Conservation (phyloP, 2,888 invertebrate genomes). For the Clostera curtula region DNA sequence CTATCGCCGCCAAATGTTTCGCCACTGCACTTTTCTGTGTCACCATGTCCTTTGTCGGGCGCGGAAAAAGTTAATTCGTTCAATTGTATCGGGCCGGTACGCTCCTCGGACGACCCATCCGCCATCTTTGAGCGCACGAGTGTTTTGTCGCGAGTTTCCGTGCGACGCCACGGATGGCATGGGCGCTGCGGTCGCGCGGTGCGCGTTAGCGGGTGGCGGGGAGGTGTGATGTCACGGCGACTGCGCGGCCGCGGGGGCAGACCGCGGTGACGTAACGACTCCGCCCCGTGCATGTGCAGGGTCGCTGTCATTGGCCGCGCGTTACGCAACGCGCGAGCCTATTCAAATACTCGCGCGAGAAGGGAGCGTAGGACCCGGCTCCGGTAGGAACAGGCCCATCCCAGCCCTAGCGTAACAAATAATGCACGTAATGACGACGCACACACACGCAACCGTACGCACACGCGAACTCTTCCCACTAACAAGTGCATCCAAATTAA, state of each 20-base stretch:
- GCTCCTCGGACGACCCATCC: constrained; percentile 83
- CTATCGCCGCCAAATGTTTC: constrained; percentile 51
- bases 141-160: constrained; percentile 66
- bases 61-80: constrained; percentile 73
- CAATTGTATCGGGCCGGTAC: constrained; percentile 74
- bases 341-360: constrained; percentile 59
- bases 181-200: constrained; percentile 53
- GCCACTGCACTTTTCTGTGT: constrained; percentile 73
- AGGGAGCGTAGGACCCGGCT: constrained; percentile 59
- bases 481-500: constrained; percentile 59
- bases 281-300: constrained; percentile 72
- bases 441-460: constrained; percentile 24
- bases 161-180: constrained; percentile 43
- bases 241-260: constrained; percentile 67
- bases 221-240: constrained; percentile 67
- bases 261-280: constrained; percentile 68
- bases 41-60: constrained; percentile 64
- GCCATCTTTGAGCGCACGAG: constrained; percentile 87
- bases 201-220: constrained; percentile 40
- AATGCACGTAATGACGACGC: constrained; percentile 57
- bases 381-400: constrained; percentile 56
- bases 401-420: constrained; percentile 63
- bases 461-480: constrained; percentile 19
- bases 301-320: constrained; percentile 68
- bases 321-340: constrained; percentile 67